These are phyloP conservation scores for Solea solea DNA, from an alignment of 2,113 vertebrate genomes.

Conservation along the genomic window DNA sequence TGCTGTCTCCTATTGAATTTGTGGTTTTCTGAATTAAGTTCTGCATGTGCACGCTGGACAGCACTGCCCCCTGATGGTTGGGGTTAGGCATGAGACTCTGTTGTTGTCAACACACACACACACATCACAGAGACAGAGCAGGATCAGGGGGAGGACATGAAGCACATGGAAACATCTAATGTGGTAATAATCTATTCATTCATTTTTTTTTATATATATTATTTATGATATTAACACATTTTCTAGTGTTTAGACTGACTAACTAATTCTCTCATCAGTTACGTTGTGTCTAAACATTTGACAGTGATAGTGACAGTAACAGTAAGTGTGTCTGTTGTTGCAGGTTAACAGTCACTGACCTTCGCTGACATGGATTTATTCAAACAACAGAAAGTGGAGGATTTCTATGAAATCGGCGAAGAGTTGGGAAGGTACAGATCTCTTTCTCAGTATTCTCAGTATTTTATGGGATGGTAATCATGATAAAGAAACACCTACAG, in stretches of 20 bases:
- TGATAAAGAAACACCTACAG: no score
- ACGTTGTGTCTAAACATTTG: no score
- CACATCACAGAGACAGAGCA: not conserved
- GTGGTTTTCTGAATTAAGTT: not conserved
- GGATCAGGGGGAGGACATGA: not conserved
- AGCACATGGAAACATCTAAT: not conserved
- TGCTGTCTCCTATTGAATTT: not conserved
- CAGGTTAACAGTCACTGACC: conserved; percentile 44
- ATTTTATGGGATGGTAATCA: no score
- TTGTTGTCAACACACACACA: not conserved
- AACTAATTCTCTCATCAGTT: no score
- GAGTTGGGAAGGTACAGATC: conserved; percentile 90
- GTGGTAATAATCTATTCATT: not conserved
- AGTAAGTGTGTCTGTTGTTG: not conserved
- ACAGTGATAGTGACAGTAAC: not conserved
- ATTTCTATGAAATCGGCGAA: conserved; percentile 90
- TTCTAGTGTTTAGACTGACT: not conserved
- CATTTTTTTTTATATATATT: not conserved
- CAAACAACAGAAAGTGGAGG: conserved; percentile 93
- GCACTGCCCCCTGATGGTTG: not conserved
- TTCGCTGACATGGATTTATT: conserved; percentile 85
- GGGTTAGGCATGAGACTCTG: not conserved
- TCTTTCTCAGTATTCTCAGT: not conserved
- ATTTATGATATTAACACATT: not conserved
- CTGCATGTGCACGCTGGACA: not conserved